These are phyloP conservation scores for Pseudanteris insignis DNA, from an alignment of 2,888 invertebrate genomes.

Conservation along the genomic window DNA sequence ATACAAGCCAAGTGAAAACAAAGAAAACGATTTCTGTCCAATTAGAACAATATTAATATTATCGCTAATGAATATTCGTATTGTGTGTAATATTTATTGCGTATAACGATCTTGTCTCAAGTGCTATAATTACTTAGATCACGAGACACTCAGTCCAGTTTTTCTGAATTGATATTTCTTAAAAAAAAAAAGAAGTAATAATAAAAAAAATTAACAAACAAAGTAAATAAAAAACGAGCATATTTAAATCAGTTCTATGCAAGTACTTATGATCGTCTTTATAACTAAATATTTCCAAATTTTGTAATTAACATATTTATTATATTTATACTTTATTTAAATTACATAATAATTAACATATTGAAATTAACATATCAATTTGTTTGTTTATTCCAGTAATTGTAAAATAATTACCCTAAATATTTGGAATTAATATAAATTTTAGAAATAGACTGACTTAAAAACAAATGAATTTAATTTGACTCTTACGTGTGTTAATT, in stretches of 20 bases:
- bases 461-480: too few species aligned
- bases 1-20: slow-evolving; percentile 28
- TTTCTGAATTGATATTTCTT: slow-evolving; percentile 28
- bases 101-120: slow-evolving; percentile 53
- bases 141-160: slow-evolving; percentile 38
- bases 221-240: neutral
- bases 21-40: slow-evolving; percentile 61
- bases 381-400: too few species aligned
- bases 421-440: too few species aligned
- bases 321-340: too few species aligned
- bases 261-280: too few species aligned
- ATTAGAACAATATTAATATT: slow-evolving; percentile 63
- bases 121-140: slow-evolving; percentile 50
- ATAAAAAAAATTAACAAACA: neutral
- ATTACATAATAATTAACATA: neutral
- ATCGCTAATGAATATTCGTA: slow-evolving; percentile 56
- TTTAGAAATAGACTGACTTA: too few species aligned
- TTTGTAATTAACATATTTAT: neutral
- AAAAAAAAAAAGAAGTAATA: neutral
- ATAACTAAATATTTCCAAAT: too few species aligned
- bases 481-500: too few species aligned
- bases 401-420: too few species aligned
- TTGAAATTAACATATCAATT: neutral
- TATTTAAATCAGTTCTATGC: neutral
- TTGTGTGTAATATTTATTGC: slow-evolving; percentile 62